A percentile compares a stretch with the other conserved stretches of the same genome.
phyloP scores from a whole-genome alignment of 1,140 invertebrate genomes.

The Delia radicum region DNA sequence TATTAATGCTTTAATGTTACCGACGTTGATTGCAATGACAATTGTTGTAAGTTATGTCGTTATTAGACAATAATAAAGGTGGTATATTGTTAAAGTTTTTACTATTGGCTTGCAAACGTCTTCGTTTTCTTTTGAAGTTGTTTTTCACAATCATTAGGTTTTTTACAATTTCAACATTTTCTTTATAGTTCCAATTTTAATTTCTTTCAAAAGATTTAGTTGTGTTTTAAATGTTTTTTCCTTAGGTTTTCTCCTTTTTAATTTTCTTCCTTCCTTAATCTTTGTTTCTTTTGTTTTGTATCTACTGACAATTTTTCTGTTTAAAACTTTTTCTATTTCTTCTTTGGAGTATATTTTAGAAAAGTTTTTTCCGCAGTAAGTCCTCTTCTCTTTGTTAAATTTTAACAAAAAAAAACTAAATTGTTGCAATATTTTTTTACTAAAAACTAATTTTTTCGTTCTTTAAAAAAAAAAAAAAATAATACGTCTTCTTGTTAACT shows the following conservation, averaged over 20 bases:
- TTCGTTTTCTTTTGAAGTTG: constrained; percentile 16
- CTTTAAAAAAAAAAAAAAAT: neutral
- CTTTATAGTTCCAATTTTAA: neutral
- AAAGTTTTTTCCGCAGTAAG: neutral
- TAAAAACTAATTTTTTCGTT: neutral
- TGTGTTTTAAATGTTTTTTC: too few relatives aligned
- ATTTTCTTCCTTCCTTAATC: neutral
- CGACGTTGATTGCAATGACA: too few relatives aligned
- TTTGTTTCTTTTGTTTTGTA: neutral
- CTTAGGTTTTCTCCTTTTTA: neutral
- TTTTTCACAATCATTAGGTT: constrained; percentile 27
- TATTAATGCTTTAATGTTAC: too few relatives aligned
- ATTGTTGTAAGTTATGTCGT: too few relatives aligned
- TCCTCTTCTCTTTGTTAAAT: neutral
- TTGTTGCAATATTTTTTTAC: neutral
- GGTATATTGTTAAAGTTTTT: neutral
- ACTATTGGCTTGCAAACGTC: constrained; percentile 9
- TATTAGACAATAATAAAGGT: too few relatives aligned
- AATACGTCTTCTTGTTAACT: neutral
- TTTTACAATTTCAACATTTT: constrained; percentile 7
- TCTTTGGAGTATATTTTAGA: neutral
- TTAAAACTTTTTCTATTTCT: neutral
- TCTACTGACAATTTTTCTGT: neutral
- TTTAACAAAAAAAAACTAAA: neutral
- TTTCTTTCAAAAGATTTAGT: neutral